Evolutionary conservation across 2,888 invertebrate genomes (phyloP).

Genomic region (Scaptomyza flava): DNA sequence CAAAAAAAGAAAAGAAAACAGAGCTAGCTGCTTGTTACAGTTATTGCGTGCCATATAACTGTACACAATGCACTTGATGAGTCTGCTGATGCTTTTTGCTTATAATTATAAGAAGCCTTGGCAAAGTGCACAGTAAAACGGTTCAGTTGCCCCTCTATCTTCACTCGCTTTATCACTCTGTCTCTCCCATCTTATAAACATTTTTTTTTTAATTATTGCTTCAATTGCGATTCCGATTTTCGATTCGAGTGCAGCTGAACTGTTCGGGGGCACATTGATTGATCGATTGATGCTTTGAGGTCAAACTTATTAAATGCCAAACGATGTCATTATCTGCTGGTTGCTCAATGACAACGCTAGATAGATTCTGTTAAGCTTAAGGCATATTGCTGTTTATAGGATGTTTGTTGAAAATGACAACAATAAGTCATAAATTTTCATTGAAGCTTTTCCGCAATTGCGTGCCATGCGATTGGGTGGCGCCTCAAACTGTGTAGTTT

Average conservation of each 20-base stretch:
- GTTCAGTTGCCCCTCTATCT: conserved; percentile 16
- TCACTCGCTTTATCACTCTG: conserved; percentile 4
- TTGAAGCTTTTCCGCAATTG: conserved; percentile 48
- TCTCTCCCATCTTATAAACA: conserved; percentile 4
- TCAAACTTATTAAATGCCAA: conserved; percentile 67
- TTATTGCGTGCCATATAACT: conserved; percentile 6
- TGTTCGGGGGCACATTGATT: conserved; percentile 43
- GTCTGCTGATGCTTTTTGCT: conserved; percentile 34
- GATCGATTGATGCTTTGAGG: conserved; percentile 66
- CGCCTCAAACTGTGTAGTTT: conserved; percentile 1
- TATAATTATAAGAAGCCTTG: conserved; percentile 47
- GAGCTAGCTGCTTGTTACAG: conserved; percentile 5
- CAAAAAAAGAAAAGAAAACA: conserved; percentile 8
- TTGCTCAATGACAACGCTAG: conserved; percentile 21
- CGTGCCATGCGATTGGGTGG: conserved; percentile 1
- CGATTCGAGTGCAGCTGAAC: conserved; percentile 41
- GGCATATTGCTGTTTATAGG: conserved; percentile 10
- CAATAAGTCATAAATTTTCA: conserved; percentile 42
- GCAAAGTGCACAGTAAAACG: conserved; percentile 43
- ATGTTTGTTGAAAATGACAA: conserved; percentile 2
- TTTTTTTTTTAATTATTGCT: conserved; percentile 23
- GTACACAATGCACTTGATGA: conserved; percentile 9
- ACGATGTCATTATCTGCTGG: conserved; percentile 69
- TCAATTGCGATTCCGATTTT: conserved; percentile 5
- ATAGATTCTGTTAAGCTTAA: conserved; percentile 25